A percentile compares a stretch with the other conserved stretches of the same genome.
Conservation (phyloP, 1,140 invertebrate species). For the Drosophila kepulauana region DNA sequence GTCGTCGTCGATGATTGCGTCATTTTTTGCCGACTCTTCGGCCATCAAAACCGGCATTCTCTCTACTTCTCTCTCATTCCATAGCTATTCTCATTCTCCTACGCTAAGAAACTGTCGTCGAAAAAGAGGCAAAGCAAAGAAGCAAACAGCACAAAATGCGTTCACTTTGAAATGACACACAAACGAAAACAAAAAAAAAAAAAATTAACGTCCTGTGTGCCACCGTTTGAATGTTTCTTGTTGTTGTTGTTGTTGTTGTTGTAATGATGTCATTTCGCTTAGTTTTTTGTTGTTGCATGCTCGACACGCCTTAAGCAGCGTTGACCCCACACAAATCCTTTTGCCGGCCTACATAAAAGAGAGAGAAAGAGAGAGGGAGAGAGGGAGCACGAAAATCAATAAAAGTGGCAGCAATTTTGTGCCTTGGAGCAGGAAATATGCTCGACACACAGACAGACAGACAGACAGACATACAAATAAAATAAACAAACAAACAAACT, state of each 20-base stretch:
- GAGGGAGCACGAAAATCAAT: conserved; percentile 30
- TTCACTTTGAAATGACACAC: conserved; percentile 1
- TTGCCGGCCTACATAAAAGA: conserved; percentile 35
- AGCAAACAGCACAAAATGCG: background rate
- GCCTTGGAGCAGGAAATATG: conserved; percentile 42
- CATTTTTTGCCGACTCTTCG: background rate
- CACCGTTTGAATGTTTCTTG: background rate
- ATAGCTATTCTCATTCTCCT: background rate
- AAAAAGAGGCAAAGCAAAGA: background rate
- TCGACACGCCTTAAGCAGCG: conserved; percentile 21
- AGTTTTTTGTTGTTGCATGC: conserved; percentile 15
- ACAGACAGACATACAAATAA: background rate
- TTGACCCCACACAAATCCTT: conserved; percentile 26
- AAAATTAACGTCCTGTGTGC: conserved; percentile 9
- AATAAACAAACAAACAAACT: conserved; percentile 25
- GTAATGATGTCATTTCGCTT: conserved; percentile 42
- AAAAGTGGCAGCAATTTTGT: conserved; percentile 40
- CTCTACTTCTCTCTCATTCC: background rate
- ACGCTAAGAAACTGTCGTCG: background rate
- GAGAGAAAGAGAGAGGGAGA: too few relatives aligned
- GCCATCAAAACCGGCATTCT: background rate
- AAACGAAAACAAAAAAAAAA: background rate
- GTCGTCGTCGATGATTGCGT: background rate
- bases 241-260: conserved; percentile 2
- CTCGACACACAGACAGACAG: conserved; percentile 3